A percentile compares a stretch with the other conserved stretches of the same genome.
Evolutionary conservation across 2,888 invertebrate genomes (phyloP).

Genomic region (Rhamnusium bicolor): DNA sequence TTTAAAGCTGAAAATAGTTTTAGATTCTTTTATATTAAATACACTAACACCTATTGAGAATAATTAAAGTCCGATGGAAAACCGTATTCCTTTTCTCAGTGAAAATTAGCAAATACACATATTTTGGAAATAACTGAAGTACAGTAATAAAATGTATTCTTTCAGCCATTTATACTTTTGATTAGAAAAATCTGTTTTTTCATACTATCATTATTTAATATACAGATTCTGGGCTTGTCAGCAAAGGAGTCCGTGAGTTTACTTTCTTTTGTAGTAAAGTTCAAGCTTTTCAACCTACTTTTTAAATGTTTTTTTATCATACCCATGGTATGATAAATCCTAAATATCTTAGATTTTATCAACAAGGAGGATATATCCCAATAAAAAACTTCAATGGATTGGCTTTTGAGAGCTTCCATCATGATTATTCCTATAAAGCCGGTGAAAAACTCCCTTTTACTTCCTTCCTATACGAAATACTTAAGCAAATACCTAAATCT

Average conservation of each 20-base stretch:
- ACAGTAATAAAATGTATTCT: too few species aligned
- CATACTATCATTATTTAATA: too few species aligned
- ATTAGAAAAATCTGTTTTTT: too few species aligned
- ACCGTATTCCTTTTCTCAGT: too few species aligned
- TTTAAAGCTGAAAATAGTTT: too few species aligned
- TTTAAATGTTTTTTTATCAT: slow-evolving; percentile 1
- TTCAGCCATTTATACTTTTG: too few species aligned
- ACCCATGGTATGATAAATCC: background rate
- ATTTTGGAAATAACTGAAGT: too few species aligned
- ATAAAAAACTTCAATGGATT: slow-evolving; percentile 6
- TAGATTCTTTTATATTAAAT: too few species aligned
- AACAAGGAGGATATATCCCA: background rate
- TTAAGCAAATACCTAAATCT: background rate
- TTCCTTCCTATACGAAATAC: slow-evolving; percentile 1
- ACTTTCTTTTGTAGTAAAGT: background rate
- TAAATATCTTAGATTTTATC: slow-evolving; percentile 9
- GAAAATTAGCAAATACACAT: too few species aligned
- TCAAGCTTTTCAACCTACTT: background rate
- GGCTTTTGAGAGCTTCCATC: background rate
- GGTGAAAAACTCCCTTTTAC: background rate
- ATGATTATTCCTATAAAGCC: slow-evolving; percentile 3
- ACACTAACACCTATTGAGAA: too few species aligned
- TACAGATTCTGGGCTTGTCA: too few species aligned
- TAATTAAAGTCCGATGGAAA: too few species aligned
- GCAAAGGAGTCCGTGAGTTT: background rate